Base-by-base conservation (phyloP, 1,140 invertebrate genomes). In the Dendroctonus valens region DNA sequence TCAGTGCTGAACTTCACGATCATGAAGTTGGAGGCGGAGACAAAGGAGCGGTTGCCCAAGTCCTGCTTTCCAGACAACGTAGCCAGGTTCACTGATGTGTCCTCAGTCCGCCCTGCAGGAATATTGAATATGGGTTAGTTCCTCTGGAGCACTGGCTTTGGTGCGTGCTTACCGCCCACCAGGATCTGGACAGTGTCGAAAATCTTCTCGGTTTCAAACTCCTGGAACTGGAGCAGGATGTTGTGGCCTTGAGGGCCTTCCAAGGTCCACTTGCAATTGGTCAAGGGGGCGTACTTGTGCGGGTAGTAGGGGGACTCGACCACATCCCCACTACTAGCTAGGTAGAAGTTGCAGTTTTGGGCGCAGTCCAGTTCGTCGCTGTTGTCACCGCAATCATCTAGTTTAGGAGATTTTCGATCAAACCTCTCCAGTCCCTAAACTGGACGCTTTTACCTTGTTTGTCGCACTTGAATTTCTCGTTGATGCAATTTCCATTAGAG, bases 11-110 rank as follows among this genome's bases (percentile, higher is more conserved):
- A 98, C 79, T 96, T 97, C 66, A 99, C 88, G 63, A 97, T 96
- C 93, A 99, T 97, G 71, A 98, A 96, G 79, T 98, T 98, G 11
- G 94, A 96, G 12, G 94, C 95, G 0, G 95, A 96, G 5, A 94
- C 92, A 78, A 92, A 96, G 5, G 92, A 85, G 75, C 90, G 90
- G 64, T 86, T 90, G 48, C 89, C 87, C 55, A 93, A 76, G 76
- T 94, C 89, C 78, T 91, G 86, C 79, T 91, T 89, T 62, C 96
- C 96, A 7, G 95, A 97, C 6, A 98, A 79, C 0, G 93, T 96
- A 0, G 92, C 93, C 67, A 98, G 80, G 69, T 92, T 94, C 4
- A 94, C 90, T 11, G 94, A 91, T 71, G 95, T 93, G 64, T 97
- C 92, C 81, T 98, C 96, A 5, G 96, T 96, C 72, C 93, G 84